Evolutionary conservation across 2,113 vertebrate species (phyloP), one percentile per base, ranked within the genome.

Genomic region (Mormyrus iriodes): DNA sequence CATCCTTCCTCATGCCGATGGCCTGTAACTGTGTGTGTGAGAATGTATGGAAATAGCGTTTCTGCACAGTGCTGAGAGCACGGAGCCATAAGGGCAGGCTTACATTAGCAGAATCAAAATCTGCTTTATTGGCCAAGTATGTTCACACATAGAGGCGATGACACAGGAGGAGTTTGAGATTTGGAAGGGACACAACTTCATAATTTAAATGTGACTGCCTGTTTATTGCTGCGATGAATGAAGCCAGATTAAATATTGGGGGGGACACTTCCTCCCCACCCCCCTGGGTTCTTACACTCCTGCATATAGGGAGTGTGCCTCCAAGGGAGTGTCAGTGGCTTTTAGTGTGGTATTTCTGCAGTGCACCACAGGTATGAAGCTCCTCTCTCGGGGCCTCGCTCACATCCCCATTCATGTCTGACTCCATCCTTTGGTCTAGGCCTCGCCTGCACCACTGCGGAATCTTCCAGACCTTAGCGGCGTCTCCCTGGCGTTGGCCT

Each of bases 1-100:
- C 94, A 95, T 95, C 95, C 93, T 94, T 88, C 82, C 44, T 44
- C 53, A 0, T 19, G n/a, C 88, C 90, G 90, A 90, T 89, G 89
- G 76, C 88, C 88, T 87, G 88, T 88, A 89, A 44, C 44, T 84
- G 44, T 84, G 35, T 79, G 73, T 35, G 31, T 39, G 69, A 79
- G 5, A 1, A 31, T 19, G 31, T 2, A 79, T 13, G 5, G 73
- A 19, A 6, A 6, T 35, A 42, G 19, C 19, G 35, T n/a, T 79
- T 42, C 42, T 19, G 73, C 35, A 42, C 17, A 3, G 52, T 53
- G n/a, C 73, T 42, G 73, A 53, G 12, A 42, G 39, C 35, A 76
- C 31, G 17, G 12, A 73, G 27, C 17, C 35, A 19, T 76, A 76
- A 76, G 15, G 73, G 4, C 35, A 76, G 35, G 35, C 31, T 19